Base-by-base conservation (phyloP, 2,888 invertebrate genomes). In the Drosophila mulleri region DNA sequence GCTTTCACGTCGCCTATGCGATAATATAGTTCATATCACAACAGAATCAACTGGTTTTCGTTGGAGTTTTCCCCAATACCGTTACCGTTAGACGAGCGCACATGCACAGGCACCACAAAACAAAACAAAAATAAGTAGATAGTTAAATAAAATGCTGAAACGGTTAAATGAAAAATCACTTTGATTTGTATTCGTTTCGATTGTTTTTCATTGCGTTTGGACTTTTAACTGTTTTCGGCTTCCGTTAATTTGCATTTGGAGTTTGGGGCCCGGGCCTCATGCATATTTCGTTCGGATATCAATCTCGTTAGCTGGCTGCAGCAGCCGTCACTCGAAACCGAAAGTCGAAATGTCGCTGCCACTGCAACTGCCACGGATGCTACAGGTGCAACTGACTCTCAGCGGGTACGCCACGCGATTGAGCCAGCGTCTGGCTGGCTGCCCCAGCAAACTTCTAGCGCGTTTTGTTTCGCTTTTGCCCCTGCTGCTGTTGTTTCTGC, bases 31-130 rank as follows among this genome's bases (percentile, higher is more conserved):
- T 69, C 50, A 75, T 35, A 14, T 59, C 37, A 53, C 26, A 47
- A 26, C 26, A 62, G 61, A 67, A 78, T 78, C 67, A 64, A 72
- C 80, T 70, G 75, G 85, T 75, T 80, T 74, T 60, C 41, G 45
- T 42, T 62, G 54, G 58, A 62, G 50, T 62, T 76, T 76, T 76
- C 74, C 74, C 76, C 79, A 70, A 68, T 83, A 78, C 84, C 89
- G 84, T 84, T 84, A 89, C 29, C 89, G 84, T 89, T 89, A 87
- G 26, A 59, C 56, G 39, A 39, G 35, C 41, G 65, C 58, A 56
- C 44, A 57, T 18, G 20, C 44, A 54, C 20, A 52, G 32, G 2
- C 29, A 5, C 6, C 26, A 26, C 2, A 23, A 23, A 23, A 26
- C 5, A 26, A 26, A 26, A 26, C 52, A 23, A 58, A 12, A 11